A percentile compares a stretch with the other conserved stretches of the same genome.
phyloP scores from a whole-genome alignment of 2,113 vertebrate genomes.

The Egretta garzetta region DNA sequence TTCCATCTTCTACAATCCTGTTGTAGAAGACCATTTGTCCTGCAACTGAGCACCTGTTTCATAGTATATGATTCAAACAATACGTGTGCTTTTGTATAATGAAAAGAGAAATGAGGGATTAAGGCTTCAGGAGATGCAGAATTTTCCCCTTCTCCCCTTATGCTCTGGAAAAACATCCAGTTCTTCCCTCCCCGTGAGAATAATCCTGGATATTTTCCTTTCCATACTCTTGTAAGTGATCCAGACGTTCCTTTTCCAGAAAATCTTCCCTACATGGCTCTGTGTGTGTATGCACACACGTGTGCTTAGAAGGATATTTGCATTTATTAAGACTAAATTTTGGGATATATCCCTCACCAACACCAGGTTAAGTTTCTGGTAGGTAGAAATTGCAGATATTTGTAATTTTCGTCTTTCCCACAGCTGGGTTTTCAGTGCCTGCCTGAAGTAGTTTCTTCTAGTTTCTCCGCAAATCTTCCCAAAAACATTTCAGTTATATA shows the following conservation, averaged over 20 bases:
- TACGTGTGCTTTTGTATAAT: background rate
- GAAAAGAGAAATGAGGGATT: background rate
- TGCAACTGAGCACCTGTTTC: background rate
- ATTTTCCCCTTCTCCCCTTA: background rate
- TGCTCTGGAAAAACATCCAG: background rate
- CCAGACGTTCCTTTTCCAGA: background rate
- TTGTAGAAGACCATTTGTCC: background rate
- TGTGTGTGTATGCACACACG: accelerated
- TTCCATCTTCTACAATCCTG: background rate
- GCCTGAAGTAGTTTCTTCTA: background rate
- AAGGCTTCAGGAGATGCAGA: background rate
- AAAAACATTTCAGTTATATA: background rate
- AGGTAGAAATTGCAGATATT: background rate
- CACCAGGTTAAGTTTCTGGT: background rate
- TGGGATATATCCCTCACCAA: background rate
- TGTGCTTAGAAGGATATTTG: background rate
- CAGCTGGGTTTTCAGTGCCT: background rate
- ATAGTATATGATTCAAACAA: background rate
- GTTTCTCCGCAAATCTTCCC: background rate
- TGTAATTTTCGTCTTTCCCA: background rate
- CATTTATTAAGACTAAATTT: background rate
- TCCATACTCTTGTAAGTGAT: background rate
- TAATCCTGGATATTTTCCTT: background rate
- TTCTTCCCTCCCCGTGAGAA: background rate
- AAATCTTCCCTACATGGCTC: background rate